These are phyloP conservation scores for Parazoanthus swiftii DNA, from an alignment of 92 coral and sea anemone genomes.

Conservation along the genomic window DNA sequence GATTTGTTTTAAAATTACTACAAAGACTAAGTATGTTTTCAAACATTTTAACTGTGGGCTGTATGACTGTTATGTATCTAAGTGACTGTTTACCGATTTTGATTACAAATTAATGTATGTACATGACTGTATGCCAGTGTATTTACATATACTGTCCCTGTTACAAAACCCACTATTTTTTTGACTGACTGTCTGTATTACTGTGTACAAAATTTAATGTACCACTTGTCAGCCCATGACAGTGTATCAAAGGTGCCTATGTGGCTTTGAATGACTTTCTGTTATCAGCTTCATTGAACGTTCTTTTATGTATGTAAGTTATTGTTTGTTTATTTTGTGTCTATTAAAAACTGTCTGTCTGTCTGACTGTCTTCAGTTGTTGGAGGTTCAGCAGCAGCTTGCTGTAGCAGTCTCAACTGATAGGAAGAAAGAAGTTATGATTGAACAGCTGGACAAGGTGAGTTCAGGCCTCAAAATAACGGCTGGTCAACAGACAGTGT, in stretches of 20 bases:
- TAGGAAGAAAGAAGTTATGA: conserved; percentile 95
- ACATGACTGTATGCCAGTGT: too few relatives aligned
- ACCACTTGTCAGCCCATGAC: too few relatives aligned
- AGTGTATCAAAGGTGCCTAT: not conserved
- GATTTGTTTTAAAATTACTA: too few relatives aligned
- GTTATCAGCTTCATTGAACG: not conserved
- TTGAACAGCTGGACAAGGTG: conserved; percentile 97
- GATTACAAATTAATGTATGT: too few relatives aligned
- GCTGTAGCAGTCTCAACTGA: conserved; percentile 96
- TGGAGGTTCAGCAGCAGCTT: conserved; percentile 87
- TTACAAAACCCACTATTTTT: too few relatives aligned
- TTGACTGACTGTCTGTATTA: not conserved
- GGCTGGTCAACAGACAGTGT: too few relatives aligned
- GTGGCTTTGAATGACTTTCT: not conserved
- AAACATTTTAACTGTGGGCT: not conserved
- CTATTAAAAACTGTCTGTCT: conserved; percentile 14
- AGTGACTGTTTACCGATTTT: too few relatives aligned
- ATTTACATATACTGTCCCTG: too few relatives aligned
- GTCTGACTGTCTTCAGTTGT: conserved; percentile 49
- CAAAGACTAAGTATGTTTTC: not conserved
- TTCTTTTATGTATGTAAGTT: not conserved
- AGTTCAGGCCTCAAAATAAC: not conserved
- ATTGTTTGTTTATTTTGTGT: not conserved
- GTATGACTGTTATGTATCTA: too few relatives aligned
- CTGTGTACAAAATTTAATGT: too few relatives aligned